phyloP scores from a whole-genome alignment of 2,888 invertebrate species.

The Phaonia tiefii region DNA sequence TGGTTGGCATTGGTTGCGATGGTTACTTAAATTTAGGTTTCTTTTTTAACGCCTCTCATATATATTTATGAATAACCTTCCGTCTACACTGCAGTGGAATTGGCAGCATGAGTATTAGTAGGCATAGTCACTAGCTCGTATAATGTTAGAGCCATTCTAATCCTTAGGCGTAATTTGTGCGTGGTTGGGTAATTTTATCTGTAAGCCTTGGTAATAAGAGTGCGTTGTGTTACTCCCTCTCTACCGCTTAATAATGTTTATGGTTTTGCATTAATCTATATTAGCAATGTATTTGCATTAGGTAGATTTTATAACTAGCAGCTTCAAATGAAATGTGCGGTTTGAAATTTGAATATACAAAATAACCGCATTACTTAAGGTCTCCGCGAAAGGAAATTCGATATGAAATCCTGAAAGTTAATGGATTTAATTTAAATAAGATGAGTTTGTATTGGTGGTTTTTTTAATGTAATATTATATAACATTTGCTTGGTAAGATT shows the following conservation, averaged over 20 bases:
- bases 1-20: neutral
- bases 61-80: conserved; percentile 21
- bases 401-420: neutral
- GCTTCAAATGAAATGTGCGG: conserved; percentile 7
- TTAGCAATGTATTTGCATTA: neutral
- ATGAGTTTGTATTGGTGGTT: too few relatives aligned
- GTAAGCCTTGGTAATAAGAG: too few relatives aligned
- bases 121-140: too few relatives aligned
- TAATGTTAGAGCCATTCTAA: neutral
- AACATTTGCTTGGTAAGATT: too few relatives aligned
- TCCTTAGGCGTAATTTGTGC: conserved; percentile 21
- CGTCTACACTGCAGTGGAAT: neutral
- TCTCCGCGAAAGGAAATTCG: neutral
- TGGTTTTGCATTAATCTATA: conserved; percentile 4
- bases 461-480: too few relatives aligned
- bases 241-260: conserved; percentile 25
- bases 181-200: too few relatives aligned
- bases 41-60: conserved; percentile 8
- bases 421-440: neutral
- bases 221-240: neutral
- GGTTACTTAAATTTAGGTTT: conserved; percentile 24
- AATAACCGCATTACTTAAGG: neutral
- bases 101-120: too few relatives aligned
- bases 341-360: neutral
- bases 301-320: neutral